Percentiles rank a stretch among this genome's conserved stretches.
These are phyloP conservation scores for Thinocorus orbignyianus DNA, from an alignment of 2,113 vertebrate species.

Conservation along the genomic window DNA sequence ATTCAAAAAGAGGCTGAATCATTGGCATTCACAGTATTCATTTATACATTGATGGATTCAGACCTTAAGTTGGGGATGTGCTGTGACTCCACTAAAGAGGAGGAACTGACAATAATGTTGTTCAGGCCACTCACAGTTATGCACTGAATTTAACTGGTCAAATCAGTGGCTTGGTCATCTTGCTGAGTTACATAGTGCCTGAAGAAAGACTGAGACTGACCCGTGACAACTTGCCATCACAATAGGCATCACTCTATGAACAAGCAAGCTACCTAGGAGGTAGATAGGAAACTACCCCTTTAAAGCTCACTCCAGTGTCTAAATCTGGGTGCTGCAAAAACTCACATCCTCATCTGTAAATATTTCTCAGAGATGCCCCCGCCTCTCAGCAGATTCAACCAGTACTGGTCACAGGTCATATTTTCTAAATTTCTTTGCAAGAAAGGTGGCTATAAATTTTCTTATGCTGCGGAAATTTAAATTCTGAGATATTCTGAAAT, in stretches of 20 bases:
- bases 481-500: background rate
- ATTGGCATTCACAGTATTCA: background rate
- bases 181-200: background rate
- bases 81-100: background rate
- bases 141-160: background rate
- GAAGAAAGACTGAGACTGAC: background rate
- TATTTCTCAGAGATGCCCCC: background rate
- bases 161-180: background rate
- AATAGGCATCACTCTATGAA: background rate
- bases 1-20: background rate
- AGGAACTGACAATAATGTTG: background rate
- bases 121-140: background rate
- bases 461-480: background rate
- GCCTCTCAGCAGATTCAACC: background rate
- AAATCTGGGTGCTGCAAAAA: background rate
- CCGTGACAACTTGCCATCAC: background rate
- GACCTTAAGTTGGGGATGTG: background rate
- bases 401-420: background rate
- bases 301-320: background rate
- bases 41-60: background rate
- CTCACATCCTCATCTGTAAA: background rate
- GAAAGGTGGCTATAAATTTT: background rate
- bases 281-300: background rate
- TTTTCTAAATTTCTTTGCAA: background rate
- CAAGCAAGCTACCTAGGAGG: background rate